phyloP scores from a whole-genome alignment of 2,113 vertebrate species.

The Clarias gariepinus region DNA sequence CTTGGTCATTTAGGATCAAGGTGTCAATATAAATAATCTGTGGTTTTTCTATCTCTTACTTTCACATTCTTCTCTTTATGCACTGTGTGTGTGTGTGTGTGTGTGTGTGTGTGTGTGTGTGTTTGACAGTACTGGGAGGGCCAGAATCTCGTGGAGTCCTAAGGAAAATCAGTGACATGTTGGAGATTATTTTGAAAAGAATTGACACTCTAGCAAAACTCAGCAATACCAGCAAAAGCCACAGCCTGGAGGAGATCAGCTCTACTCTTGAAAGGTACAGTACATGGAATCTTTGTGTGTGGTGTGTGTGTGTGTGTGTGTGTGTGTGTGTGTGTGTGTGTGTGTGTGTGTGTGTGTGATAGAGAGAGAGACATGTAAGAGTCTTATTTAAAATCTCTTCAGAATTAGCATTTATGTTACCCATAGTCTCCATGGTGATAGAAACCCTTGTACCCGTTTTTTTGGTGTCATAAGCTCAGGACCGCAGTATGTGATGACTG shows the following conservation, averaged over 20 bases:
- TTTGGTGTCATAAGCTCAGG: slow-evolving; percentile 28
- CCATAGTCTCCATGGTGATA: slow-evolving; percentile 64
- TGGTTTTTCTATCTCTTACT: not conserved
- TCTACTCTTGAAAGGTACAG: slow-evolving; percentile 85
- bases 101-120: slow-evolving; percentile 28
- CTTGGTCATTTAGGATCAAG: not conserved
- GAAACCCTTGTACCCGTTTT: slow-evolving; percentile 39
- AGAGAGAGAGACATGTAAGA: not conserved
- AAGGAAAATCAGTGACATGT: slow-evolving; percentile 91
- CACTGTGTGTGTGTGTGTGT: slow-evolving; percentile 6
- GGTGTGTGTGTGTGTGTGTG: not conserved
- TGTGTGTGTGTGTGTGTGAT: not conserved
- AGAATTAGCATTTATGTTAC: slow-evolving; percentile 46
- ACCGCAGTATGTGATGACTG: not conserved
- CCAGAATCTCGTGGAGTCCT: slow-evolving; percentile 89
- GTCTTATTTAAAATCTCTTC: slow-evolving; percentile 29
- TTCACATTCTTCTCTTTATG: not conserved
- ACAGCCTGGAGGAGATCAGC: slow-evolving; percentile 76
- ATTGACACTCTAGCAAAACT: slow-evolving; percentile 87
- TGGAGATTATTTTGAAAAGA: slow-evolving; percentile 92
- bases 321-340: not conserved
- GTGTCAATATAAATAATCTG: not conserved
- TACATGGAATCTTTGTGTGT: slow-evolving; percentile 56
- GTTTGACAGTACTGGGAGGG: slow-evolving; percentile 77
- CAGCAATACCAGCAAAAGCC: slow-evolving; percentile 82